Evolutionary conservation across 2,113 vertebrate genomes (phyloP), one percentile per base, ranked within the genome.

Genomic region (Eurystomus gularis): DNA sequence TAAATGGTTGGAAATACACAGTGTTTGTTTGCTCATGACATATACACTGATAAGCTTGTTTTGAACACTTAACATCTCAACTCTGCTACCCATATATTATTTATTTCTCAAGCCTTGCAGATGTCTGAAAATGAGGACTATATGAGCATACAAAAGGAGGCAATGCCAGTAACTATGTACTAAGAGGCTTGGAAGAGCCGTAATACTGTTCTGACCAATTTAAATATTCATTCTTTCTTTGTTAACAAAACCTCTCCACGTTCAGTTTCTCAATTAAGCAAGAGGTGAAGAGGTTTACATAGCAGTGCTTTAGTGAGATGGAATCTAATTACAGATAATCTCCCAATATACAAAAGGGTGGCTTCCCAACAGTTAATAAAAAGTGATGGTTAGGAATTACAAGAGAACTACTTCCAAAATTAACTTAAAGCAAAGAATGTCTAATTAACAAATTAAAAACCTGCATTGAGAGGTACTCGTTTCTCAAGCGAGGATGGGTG

Each of bases 191-290:
- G 72, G 62, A 97, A 96, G 68, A 65, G 65, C 82, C 72, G 86
- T 83, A 91, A 94, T 28, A 86, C 40, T 16, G 4, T 92, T 94
- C 87, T 65, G 85, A 55, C 7, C 78, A 72, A 93, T 93, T 96
- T 93, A 97, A 97, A 96, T 95, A 96, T 90, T 96, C 85, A 95
- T 97, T 82, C 69, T 91, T 94, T 96, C 57, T 88, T 81, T 90
- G 83, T 88, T 94, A 96, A 96, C 82, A 90, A 96, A 96, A 75
- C 60, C 48, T 92, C 81, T 90, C 58, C 88, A 89, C 28, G 5
- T 96, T 95, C 52, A 70, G 48, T 84, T 94, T 83, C 88, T 84
- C 94, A 91, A 49, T 96, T 95, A 96, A 93, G 87, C 64, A 94
- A 86, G 42, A 95, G 39, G 48, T 89, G 82, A 97, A 93, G 75